Percentiles rank a stretch among this genome's conserved stretches.
These are phyloP conservation scores for Chlamydotis undulata DNA, from an alignment of 2,113 vertebrate genomes.

Conservation along the genomic window DNA sequence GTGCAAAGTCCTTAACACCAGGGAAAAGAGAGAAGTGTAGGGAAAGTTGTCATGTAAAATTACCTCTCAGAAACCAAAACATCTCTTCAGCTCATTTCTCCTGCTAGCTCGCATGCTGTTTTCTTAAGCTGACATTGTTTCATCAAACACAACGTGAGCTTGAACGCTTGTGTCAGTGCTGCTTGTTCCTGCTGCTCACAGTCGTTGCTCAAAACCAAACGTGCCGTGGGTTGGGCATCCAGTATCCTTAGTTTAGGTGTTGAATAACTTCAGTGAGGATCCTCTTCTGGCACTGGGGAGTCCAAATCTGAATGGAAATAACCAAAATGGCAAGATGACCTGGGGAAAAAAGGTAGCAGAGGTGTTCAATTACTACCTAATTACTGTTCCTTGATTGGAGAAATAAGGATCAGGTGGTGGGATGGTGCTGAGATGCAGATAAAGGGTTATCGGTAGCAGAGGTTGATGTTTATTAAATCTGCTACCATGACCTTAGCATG, in stretches of 20 bases:
- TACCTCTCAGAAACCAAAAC: rapidly evolving
- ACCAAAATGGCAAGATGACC: neutral
- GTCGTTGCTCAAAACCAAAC: rapidly evolving
- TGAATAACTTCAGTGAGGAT: neutral
- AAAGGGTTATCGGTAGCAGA: neutral
- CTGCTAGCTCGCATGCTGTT: neutral
- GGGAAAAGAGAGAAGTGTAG: neutral
- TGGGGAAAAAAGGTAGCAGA: neutral
- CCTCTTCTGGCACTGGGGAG: neutral
- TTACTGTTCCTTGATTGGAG: neutral
- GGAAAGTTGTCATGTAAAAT: neutral
- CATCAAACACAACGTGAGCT: rapidly evolving
- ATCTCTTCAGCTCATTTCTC: neutral
- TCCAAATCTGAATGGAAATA: neutral
- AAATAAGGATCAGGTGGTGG: neutral
- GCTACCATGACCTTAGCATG: neutral
- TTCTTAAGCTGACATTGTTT: neutral
- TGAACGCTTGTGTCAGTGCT: rapidly evolving
- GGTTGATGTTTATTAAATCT: neutral
- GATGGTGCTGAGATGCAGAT: neutral
- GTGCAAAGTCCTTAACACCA: neutral
- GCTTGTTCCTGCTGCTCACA: neutral
- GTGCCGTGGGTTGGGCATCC: neutral
- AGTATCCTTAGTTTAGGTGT: rapidly evolving
- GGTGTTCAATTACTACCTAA: neutral